These are phyloP conservation scores for Schizotus pectinicornis DNA, from an alignment of 2,888 invertebrate genomes.

Conservation along the genomic window DNA sequence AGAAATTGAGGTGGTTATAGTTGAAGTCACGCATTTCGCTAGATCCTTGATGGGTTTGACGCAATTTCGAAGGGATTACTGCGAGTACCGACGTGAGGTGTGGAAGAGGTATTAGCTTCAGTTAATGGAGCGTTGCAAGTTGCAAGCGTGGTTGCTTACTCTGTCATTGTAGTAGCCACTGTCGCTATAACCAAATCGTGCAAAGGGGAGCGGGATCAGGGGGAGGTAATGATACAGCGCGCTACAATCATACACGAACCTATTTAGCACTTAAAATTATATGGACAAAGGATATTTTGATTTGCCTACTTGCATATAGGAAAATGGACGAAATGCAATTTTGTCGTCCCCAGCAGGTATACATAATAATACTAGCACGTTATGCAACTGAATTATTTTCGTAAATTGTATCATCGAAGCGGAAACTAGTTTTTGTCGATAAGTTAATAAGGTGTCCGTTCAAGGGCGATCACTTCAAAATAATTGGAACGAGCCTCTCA, in stretches of 20 bases:
- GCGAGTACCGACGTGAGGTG: slow-evolving; percentile 1
- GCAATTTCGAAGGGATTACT: slow-evolving; percentile 2
- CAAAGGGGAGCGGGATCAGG: slow-evolving; percentile 36
- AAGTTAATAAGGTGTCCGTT: slow-evolving; percentile 27
- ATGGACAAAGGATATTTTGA: slow-evolving; percentile 42
- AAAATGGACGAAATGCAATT: slow-evolving; percentile 5
- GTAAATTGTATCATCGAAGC: slow-evolving; percentile 21
- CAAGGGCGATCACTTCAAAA: slow-evolving; percentile 30
- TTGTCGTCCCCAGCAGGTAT: background rate
- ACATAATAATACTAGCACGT: too few relatives aligned
- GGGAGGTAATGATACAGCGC: slow-evolving; percentile 42
- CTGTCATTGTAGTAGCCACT: slow-evolving; percentile 39
- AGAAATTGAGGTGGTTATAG: slow-evolving; percentile 17
- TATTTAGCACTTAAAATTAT: slow-evolving; percentile 48
- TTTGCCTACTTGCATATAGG: slow-evolving; percentile 39
- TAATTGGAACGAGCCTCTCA: slow-evolving; percentile 27
- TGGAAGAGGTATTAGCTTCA: slow-evolving; percentile 19
- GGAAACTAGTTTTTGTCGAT: slow-evolving; percentile 26
- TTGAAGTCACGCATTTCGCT: background rate
- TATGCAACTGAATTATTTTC: slow-evolving; percentile 18
- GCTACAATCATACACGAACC: slow-evolving; percentile 42
- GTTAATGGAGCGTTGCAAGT: slow-evolving; percentile 37
- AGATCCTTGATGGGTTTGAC: too few relatives aligned
- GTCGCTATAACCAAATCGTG: slow-evolving; percentile 42
- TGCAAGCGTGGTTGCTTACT: slow-evolving; percentile 32